phyloP scores from a whole-genome alignment of 2,888 invertebrate genomes.

The Iphiclides podalirius region DNA sequence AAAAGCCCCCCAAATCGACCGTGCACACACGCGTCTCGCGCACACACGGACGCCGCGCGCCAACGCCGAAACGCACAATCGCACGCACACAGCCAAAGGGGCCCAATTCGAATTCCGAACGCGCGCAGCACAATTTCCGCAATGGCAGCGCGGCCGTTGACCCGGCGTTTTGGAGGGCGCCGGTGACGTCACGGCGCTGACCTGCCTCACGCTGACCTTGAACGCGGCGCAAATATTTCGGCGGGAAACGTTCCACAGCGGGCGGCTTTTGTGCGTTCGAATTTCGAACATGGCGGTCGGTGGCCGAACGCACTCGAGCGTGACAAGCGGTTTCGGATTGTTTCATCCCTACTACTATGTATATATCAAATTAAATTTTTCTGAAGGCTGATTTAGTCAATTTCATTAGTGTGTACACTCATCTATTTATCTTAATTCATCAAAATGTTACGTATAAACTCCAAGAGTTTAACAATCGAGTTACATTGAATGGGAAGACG shows the following conservation, averaged over 20 bases:
- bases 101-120: constrained; percentile 76
- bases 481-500: neutral
- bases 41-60: constrained; percentile 26
- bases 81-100: constrained; percentile 58
- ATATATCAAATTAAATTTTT: too few species aligned
- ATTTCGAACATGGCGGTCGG: neutral
- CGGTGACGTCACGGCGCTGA: constrained; percentile 71
- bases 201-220: constrained; percentile 75
- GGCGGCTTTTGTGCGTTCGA: constrained; percentile 1
- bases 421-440: too few species aligned
- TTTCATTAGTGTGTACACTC: too few species aligned
- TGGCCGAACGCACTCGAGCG: neutral
- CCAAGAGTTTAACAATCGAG: neutral
- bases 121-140: constrained; percentile 76
- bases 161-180: constrained; percentile 74
- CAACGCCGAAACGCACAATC: constrained; percentile 32
- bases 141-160: constrained; percentile 68
- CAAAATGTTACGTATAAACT: too few species aligned
- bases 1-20: constrained; percentile 41
- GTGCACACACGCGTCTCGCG: constrained; percentile 41
- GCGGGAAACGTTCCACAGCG: constrained; percentile 30
- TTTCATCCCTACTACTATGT: too few species aligned
- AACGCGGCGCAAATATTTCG: constrained; percentile 47
- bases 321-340: neutral
- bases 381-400: too few species aligned